Evolutionary conservation across 2,888 invertebrate genomes (phyloP), one percentile per base, ranked within the genome.

Genomic region (Pandemis cinnamomeana): DNA sequence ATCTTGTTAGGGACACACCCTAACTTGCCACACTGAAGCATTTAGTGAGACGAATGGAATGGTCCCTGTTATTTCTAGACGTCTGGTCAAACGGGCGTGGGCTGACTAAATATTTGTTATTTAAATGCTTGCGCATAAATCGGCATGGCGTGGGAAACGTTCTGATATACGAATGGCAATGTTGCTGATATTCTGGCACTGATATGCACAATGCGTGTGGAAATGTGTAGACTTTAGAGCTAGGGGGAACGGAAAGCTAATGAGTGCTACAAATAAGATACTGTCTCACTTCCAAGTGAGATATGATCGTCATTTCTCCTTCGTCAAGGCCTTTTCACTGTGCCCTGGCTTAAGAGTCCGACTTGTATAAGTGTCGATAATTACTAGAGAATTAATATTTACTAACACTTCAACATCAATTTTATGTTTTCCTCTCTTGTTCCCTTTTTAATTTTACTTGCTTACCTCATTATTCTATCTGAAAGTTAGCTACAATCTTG

Each of bases 121-220:
- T 70, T 73, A 70, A 73, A 73, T 66, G 73, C 64, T 55, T 41
- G 64, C 67, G 53, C 73, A 70, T 53, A 70, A 73, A 72, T 48
- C 72, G 10, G 64, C 63, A 27, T 7, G 55, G 42, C 72, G 73
- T 73, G 73, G 69, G 73, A 73, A 73, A 70, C 69, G n/a, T 41
- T 36, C 64, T 70, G 69, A 70, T 73, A 70, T 73, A 73, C 73
- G 73, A 15, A 64, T 55, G 63, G 27, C 64, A 53, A 67, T 67
- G 67, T 41, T 41, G 69, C 72, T 44, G 73, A 73, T 73, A 70
- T 51, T 51, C 64, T 71, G 46, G 15, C 55, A 64, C 55, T 48
- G 73, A 73, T 70, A 73, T 70, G 60, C 46, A 64, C 71, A 68
- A 69, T 73, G 72, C 69, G 72, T 69, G 68, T 46, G 58, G 68